Base-by-base conservation (phyloP, 2,113 vertebrate species). In the Macrotus californicus region DNA sequence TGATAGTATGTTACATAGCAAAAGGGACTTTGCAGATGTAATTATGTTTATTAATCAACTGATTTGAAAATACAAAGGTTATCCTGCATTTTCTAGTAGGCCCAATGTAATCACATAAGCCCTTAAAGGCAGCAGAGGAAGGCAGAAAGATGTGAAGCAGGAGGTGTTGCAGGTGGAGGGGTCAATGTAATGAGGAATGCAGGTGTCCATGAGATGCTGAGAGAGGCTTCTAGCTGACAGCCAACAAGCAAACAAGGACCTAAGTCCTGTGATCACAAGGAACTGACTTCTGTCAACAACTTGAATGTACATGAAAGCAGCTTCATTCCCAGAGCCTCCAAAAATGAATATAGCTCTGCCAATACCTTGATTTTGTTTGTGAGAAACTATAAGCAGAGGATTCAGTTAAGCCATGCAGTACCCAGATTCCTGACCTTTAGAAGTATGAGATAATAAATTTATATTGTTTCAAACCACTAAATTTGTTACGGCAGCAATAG, bases 371-470 rank as follows among this genome's bases (percentile, higher is more conserved):
- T 85, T 85, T 93, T 66, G 41, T 75, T 93, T 96, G 83, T 19
- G 39, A 84, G 82, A 95, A 95, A 92, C 59, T 87, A 50, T 43
- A 41, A 81, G 39, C 64, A 73, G 77, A 77, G 31, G 72, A 93
- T 59, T 93, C 52, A 67, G 6, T 24, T 85, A 41, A 94, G n/a
- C 54, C 73, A 82, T 21, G 41, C 64, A 66, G 11, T 88, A 61
- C 36, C 39, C 19, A 91, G 66, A 81, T 31, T 85, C 91, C 89
- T 83, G 52, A 79, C 12, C 39, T 56, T 13, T 34, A 50, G 48
- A 85, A 91, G 59, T 89, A 2, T 72, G 87, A 93, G 64, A 54
- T 67, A 81, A 85, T 80, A 39, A 14, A 70, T 80, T 72, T 59
- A 16, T 52, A 11, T 80, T 70, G 34, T 86, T 80, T 70, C 43